Conservation (phyloP, 2,113 vertebrate species). For the Cebidichthys violaceus region DNA sequence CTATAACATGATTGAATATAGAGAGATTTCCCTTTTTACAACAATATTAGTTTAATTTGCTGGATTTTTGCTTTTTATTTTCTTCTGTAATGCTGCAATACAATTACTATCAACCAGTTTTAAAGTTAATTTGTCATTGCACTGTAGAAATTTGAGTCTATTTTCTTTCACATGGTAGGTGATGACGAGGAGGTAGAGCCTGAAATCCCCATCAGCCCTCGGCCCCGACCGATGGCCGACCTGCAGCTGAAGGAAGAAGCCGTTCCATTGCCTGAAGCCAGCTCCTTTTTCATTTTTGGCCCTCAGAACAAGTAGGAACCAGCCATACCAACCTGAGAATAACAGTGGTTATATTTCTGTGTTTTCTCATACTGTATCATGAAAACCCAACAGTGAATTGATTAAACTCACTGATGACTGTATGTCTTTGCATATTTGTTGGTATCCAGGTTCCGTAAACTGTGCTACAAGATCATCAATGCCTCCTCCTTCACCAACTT, state of each 20-base stretch:
- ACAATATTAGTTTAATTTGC: not conserved
- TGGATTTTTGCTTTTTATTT: not conserved
- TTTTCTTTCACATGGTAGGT: constrained; percentile 75
- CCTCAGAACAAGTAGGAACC: constrained; percentile 94
- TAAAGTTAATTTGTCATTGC: not conserved
- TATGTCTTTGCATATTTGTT: not conserved
- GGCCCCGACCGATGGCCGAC: constrained; percentile 95
- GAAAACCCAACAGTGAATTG: not conserved
- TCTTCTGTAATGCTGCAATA: not conserved
- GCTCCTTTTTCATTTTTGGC: constrained; percentile 97
- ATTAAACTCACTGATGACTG: not conserved
- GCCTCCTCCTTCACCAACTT: constrained; percentile 98
- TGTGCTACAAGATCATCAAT: constrained; percentile 95
- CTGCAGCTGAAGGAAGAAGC: constrained; percentile 97
- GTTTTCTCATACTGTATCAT: not conserved
- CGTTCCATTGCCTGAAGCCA: constrained; percentile 95
- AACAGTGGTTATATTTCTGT: not conserved
- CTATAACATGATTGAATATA: not conserved
- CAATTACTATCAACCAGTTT: not conserved
- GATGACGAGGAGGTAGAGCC: constrained; percentile 98
- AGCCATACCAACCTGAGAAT: not conserved
- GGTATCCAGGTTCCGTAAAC: constrained; percentile 88
- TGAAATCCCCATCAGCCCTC: constrained; percentile 93
- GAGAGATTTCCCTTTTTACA: not conserved
- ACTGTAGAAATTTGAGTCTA: not conserved